These are phyloP conservation scores for Lindbergichthys nudifrons DNA, from an alignment of 2,797 vertebrate species.

Conservation along the genomic window DNA sequence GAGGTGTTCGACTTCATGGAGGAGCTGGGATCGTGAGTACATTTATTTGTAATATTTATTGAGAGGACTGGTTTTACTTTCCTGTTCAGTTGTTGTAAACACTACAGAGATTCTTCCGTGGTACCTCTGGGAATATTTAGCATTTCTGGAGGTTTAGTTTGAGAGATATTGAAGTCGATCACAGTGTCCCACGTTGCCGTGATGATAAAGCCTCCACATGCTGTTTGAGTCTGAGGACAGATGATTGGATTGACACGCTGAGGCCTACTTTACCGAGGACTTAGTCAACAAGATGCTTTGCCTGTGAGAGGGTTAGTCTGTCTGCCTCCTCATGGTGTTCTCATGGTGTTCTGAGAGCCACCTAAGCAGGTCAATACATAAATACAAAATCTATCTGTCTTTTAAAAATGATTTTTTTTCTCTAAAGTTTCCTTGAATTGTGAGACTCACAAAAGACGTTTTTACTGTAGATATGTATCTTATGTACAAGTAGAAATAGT, in stretches of 20 bases:
- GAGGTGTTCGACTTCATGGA: slow-evolving; percentile 96
- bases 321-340: not conserved
- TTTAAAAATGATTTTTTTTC: too few species aligned
- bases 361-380: slow-evolving; percentile 24
- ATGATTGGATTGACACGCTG: slow-evolving; percentile 64
- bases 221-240: slow-evolving; percentile 30
- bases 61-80: not conserved
- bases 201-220: slow-evolving; percentile 1
- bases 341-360: not conserved
- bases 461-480: too few species aligned
- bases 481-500: too few species aligned
- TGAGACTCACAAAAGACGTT: too few species aligned
- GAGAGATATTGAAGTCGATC: not conserved
- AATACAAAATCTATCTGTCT: too few species aligned
- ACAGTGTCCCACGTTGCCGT: not conserved
- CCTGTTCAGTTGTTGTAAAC: not conserved
- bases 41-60: not conserved
- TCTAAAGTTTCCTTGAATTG: too few species aligned
- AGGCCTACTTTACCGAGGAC: slow-evolving; percentile 40
- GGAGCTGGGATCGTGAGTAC: slow-evolving; percentile 95
- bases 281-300: slow-evolving; percentile 30
- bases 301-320: slow-evolving; percentile 17
- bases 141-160: not conserved
- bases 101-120: not conserved
- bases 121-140: not conserved